Conservation (phyloP, 2,113 vertebrate species). For the Cynopterus brachyotis region DNA sequence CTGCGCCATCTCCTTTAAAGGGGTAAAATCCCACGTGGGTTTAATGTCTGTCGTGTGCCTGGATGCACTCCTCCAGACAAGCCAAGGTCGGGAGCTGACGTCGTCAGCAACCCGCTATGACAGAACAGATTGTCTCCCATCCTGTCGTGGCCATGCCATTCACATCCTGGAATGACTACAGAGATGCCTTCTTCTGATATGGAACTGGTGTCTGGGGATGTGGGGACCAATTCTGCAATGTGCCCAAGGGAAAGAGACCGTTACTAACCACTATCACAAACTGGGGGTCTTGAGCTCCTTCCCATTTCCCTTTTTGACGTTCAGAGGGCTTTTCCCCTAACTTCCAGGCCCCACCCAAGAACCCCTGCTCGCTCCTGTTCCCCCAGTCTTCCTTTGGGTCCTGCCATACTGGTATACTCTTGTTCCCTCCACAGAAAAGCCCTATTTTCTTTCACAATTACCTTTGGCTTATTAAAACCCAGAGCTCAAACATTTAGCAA, state of each 20-base stretch:
- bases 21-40: background rate
- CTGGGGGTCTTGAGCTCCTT: background rate
- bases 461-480: background rate
- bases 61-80: background rate
- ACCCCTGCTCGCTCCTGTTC: background rate
- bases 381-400: background rate
- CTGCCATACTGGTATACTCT: background rate
- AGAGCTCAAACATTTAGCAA: background rate
- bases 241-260: background rate
- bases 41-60: background rate
- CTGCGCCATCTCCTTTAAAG: background rate
- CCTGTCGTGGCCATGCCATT: background rate
- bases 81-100: background rate
- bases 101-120: background rate
- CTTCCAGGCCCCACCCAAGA: background rate
- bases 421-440: background rate
- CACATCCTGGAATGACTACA: background rate
- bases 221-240: background rate
- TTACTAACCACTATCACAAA: no score
- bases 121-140: background rate
- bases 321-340: background rate
- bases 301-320: no score
- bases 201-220: background rate
- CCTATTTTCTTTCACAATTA: background rate
- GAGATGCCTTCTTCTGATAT: background rate